A percentile compares a stretch with the other conserved stretches of the same genome.
Evolutionary conservation across 2,888 invertebrate genomes (phyloP).

Genomic region (Diloba caeruleocephala): DNA sequence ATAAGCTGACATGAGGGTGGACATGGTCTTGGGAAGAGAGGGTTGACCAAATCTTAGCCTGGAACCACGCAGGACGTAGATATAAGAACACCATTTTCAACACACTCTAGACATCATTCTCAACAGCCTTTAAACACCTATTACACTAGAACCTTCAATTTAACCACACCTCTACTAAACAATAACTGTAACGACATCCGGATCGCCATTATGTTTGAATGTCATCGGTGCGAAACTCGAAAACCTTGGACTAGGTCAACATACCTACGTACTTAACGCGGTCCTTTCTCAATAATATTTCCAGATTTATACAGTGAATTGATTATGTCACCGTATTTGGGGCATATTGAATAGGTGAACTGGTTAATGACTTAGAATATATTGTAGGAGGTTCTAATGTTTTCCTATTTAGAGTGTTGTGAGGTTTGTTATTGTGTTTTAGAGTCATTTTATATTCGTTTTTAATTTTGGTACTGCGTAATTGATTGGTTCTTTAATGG

Average conservation of each 20-base stretch:
- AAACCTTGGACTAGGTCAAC: conserved; percentile 76
- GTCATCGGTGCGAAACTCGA: conserved; percentile 62
- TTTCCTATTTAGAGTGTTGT: conserved; percentile 1
- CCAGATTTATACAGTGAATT: conserved; percentile 37
- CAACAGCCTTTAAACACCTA: too few relatives aligned
- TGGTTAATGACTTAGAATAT: not conserved
- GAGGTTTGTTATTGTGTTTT: too few relatives aligned
- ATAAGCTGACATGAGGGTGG: too few relatives aligned
- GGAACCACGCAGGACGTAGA: too few relatives aligned
- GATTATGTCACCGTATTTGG: conserved; percentile 20
- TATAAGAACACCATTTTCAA: not conserved
- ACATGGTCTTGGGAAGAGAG: too few relatives aligned
- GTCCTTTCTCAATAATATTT: conserved; percentile 62
- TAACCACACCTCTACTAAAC: conserved; percentile 11
- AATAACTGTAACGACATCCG: conserved; percentile 65
- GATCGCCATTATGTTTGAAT: conserved; percentile 69
- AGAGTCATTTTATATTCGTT: too few relatives aligned
- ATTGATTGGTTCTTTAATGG: too few relatives aligned
- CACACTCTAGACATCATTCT: conserved; percentile 12
- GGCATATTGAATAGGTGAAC: conserved; percentile 3
- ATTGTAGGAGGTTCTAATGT: conserved; percentile 10
- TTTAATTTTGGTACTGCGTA: too few relatives aligned
- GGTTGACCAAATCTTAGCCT: too few relatives aligned
- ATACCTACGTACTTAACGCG: conserved; percentile 47
- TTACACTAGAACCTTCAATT: conserved; percentile 13